Evolutionary conservation across 2,888 invertebrate species (phyloP), one percentile per base, ranked within the genome.

Genomic region (Hemaris fuciformis): DNA sequence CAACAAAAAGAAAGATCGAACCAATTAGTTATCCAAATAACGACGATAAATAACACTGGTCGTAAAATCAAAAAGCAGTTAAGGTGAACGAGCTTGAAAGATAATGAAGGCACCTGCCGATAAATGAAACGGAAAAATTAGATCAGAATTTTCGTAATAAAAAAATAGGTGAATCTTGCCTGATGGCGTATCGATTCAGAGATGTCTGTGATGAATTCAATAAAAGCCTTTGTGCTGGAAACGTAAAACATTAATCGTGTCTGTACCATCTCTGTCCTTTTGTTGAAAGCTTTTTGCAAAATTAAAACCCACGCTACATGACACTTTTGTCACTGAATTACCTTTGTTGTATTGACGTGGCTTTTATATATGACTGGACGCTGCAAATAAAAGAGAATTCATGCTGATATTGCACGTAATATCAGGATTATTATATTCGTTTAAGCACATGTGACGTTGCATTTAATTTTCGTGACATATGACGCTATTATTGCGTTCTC

Each of bases 71-170:
- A 46, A 61, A 45, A 61, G 45, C 57, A 61, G 46, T 70, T 66
- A 69, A 66, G 59, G 67, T 67, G 65, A 76, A 73, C 65, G 64
- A 62, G 62, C 68, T 65, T 62, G 60, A 70, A 72, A 66, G 70
- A 72, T 76, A 74, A 75, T 77, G 71, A 73, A 72, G 70, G 65
- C 63, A 71, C 71, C 69, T 67, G 74, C 69, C 73, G 68, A 62
- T 67, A 71, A 79, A 71, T 76, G 74, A 73, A 67, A 70, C 66
- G 70, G 72, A 75, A 75, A 67, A 73, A 74, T 64, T 68, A 76
- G 75, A 76, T 79, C 75, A 74, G 67, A 72, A 74, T 73, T 74
- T 68, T 69, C 68, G 66, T 75, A 66, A 73, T 77, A 75, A 74
- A 72, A n/a, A 73, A 72, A 72, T 73, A 66, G 66, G 64, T 60